Conservation (phyloP, 1,140 invertebrate species). For the Drosophila grimshawi region DNA sequence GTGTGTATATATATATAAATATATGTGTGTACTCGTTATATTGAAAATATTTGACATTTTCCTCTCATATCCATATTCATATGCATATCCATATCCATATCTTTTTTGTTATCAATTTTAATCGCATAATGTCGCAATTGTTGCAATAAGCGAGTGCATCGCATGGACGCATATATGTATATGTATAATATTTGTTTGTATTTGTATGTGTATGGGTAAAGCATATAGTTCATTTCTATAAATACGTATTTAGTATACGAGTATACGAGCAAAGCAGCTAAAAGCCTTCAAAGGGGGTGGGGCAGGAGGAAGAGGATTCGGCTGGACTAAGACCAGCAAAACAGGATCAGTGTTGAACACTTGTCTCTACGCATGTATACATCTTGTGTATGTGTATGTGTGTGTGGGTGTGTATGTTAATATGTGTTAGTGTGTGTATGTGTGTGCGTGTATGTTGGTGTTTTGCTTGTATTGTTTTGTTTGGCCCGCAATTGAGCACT, state of each 20-base stretch:
- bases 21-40: conserved; percentile 52
- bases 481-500: conserved; percentile 52
- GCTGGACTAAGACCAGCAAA: conserved; percentile 30
- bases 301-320: neutral
- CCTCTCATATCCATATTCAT: conserved; percentile 1
- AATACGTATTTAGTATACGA: conserved; percentile 33
- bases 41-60: conserved; percentile 68
- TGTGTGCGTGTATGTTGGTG: conserved; percentile 7
- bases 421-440: neutral
- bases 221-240: conserved; percentile 43
- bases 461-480: conserved; percentile 8
- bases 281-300: conserved; percentile 30
- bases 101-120: conserved; percentile 2
- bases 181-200: conserved; percentile 23
- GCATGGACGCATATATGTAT: conserved; percentile 40
- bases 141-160: conserved; percentile 35
- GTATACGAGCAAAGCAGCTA: conserved; percentile 49
- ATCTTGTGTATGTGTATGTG: conserved; percentile 39
- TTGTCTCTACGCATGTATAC: conserved; percentile 47
- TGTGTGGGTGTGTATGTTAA: conserved; percentile 10
- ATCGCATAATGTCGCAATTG: conserved; percentile 23
- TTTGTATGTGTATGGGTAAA: conserved; percentile 41
- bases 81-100: neutral
- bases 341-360: conserved; percentile 64
- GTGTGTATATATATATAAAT: conserved; percentile 46